A percentile compares a stretch with the other conserved stretches of the same genome.
Conservation (phyloP, 2,113 vertebrate genomes). For the Siphamia tubifer region DNA sequence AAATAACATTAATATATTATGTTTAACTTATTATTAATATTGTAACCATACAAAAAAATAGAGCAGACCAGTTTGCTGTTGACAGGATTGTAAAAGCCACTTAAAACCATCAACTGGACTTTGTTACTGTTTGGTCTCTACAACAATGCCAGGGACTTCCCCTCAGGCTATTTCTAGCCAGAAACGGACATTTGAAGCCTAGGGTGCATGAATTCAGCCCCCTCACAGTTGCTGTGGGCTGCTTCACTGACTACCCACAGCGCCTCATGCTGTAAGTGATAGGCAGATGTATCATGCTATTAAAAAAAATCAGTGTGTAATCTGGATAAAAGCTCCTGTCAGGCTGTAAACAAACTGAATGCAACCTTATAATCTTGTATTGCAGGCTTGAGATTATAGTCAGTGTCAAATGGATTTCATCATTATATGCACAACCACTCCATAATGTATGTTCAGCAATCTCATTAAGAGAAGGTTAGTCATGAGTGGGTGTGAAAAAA, state of each 20-base stretch:
- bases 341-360: conserved; percentile 23
- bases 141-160: conserved; percentile 73
- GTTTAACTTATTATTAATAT: too few species aligned
- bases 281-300: conserved; percentile 8
- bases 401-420: conserved; percentile 19
- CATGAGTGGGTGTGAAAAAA: conserved; percentile 22
- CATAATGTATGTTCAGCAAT: conserved; percentile 22
- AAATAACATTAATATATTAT: too few species aligned
- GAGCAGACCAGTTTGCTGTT: not conserved
- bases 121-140: conserved; percentile 26
- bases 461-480: conserved; percentile 22
- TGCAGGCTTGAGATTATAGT: conserved; percentile 18
- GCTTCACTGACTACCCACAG: not conserved
- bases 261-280: conserved; percentile 18
- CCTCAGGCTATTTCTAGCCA: conserved; percentile 71
- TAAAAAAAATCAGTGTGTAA: not conserved
- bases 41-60: not conserved
- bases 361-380: conserved; percentile 22
- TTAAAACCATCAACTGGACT: conserved; percentile 2
- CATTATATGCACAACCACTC: not conserved
- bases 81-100: not conserved
- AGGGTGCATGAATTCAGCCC: conserved; percentile 32
- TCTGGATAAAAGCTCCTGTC: conserved; percentile 28
- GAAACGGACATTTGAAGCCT: conserved; percentile 46
- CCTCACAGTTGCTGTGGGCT: conserved; percentile 29